Conservation (phyloP, 2,113 vertebrate genomes). For the Desmodus rotundus region DNA sequence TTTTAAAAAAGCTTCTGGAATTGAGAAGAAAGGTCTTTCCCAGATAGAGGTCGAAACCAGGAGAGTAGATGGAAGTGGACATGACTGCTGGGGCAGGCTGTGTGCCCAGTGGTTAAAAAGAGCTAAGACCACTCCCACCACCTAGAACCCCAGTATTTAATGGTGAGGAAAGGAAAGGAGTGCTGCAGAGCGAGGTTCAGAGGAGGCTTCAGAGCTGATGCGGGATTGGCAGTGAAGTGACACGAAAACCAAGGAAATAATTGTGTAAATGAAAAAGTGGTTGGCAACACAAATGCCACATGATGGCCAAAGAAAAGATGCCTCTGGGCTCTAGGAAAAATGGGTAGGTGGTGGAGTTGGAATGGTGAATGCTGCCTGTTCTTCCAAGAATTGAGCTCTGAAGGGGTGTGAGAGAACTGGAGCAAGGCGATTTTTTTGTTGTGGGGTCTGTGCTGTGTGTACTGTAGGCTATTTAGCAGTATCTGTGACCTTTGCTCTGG, state of each 20-base stretch:
- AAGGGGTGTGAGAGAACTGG: neutral
- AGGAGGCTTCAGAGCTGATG: neutral
- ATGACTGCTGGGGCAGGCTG: neutral
- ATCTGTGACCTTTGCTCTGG: neutral
- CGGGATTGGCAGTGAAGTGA: no score
- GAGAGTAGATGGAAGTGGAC: neutral
- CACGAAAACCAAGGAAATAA: neutral
- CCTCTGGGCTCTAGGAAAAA: neutral
- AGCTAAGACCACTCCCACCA: neutral
- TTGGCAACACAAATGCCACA: neutral
- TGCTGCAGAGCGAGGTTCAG: fast-evolving
- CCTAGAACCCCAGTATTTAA: neutral
- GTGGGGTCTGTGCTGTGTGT: neutral
- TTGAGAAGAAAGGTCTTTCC: neutral
- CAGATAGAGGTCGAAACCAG: neutral
- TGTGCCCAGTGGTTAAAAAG: neutral
- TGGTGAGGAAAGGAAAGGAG: neutral
- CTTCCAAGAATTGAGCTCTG: neutral
- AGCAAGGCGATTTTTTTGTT: fast-evolving
- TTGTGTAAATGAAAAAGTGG: neutral
- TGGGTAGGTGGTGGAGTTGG: neutral
- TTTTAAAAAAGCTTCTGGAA: neutral
- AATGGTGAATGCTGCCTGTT: neutral
- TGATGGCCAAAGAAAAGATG: neutral
- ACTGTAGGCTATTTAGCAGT: neutral